Conservation (phyloP, 2,888 invertebrate species). For the Syrista parreyssii region DNA sequence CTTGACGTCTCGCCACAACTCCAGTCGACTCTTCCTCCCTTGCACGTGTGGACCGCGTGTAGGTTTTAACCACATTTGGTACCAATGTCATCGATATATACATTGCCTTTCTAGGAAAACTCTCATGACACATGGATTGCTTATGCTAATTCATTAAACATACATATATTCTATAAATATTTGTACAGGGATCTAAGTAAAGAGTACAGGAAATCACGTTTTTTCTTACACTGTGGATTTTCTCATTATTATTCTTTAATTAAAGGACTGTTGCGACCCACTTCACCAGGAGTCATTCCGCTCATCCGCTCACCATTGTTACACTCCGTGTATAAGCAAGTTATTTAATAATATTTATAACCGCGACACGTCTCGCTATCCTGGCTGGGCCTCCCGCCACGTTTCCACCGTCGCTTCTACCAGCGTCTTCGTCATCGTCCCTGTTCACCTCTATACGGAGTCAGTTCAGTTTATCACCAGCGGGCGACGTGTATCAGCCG, state of each 20-base stretch:
- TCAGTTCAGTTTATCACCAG: neutral
- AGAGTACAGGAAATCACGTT: neutral
- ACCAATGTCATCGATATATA: neutral
- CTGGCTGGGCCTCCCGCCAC: conserved; percentile 15
- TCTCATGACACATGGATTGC: neutral
- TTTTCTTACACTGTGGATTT: neutral
- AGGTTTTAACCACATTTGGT: neutral
- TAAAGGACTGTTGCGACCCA: neutral
- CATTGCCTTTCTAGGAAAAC: neutral
- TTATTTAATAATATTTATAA: conserved; percentile 55
- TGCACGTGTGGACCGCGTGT: neutral
- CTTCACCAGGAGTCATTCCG: neutral
- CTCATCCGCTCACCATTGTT: conserved; percentile 10
- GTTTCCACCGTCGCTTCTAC: conserved; percentile 1
- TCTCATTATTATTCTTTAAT: conserved; percentile 5
- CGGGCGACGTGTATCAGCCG: neutral
- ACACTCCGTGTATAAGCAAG: conserved; percentile 12
- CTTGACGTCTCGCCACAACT: neutral
- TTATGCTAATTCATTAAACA: neutral
- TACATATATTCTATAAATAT: neutral
- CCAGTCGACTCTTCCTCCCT: neutral
- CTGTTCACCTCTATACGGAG: neutral
- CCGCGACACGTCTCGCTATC: conserved; percentile 35
- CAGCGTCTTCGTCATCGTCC: conserved; percentile 6
- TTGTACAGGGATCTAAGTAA: neutral